phyloP scores from a whole-genome alignment of 2,113 vertebrate genomes.

The Ailurus styani region DNA sequence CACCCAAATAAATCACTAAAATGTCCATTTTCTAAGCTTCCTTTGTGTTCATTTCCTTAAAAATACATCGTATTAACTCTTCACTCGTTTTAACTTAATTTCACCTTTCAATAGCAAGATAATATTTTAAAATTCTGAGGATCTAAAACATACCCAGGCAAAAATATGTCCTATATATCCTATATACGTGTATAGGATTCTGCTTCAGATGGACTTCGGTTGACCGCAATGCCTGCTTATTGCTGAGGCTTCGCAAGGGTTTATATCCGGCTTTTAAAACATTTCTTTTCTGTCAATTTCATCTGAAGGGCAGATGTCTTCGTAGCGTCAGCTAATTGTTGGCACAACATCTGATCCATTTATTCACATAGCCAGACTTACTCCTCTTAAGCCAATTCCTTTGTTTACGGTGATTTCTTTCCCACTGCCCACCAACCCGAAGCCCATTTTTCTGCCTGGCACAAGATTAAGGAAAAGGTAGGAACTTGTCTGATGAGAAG shows the following conservation, averaged over 20 bases:
- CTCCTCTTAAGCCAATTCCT: slow-evolving; percentile 51
- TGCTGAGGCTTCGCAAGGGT: not conserved
- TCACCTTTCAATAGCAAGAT: slow-evolving; percentile 37
- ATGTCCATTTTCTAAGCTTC: slow-evolving; percentile 36
- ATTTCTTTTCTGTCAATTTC: slow-evolving; percentile 78
- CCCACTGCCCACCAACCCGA: not conserved
- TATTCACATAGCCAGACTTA: slow-evolving; percentile 43
- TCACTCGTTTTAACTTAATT: not conserved
- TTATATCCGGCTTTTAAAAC: slow-evolving; percentile 62
- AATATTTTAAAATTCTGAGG: not conserved
- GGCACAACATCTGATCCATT: slow-evolving; percentile 57
- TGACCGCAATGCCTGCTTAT: not conserved
- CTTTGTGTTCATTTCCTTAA: not conserved
- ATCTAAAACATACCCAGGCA: slow-evolving; percentile 50
- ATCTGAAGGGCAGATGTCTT: slow-evolving; percentile 70
- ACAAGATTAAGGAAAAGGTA: not conserved
- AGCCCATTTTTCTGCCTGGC: not conserved
- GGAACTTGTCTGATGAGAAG: not conserved
- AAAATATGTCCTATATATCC: not conserved
- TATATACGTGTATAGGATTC: not conserved
- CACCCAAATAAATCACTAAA: slow-evolving; percentile 64
- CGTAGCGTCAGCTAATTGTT: slow-evolving; percentile 73
- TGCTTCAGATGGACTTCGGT: slow-evolving; percentile 50
- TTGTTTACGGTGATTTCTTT: slow-evolving; percentile 54
- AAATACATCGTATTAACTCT: slow-evolving; percentile 17